phyloP scores from a whole-genome alignment of 2,888 invertebrate genomes.

The Drosophila mayaguana region DNA sequence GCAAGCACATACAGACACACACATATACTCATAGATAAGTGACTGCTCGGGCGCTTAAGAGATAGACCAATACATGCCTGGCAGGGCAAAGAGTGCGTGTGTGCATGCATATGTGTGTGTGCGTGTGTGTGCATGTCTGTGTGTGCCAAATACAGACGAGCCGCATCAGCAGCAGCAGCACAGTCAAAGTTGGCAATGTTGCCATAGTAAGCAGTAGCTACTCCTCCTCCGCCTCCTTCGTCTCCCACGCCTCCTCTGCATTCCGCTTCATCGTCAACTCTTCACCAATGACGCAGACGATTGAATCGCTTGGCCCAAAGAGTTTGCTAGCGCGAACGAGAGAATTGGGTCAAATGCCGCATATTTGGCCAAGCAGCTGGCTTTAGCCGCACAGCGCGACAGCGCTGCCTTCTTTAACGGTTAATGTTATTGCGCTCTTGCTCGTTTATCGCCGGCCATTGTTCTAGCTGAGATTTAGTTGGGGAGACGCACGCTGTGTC shows the following conservation, averaged over 20 bases:
- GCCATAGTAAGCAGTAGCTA: conserved; percentile 11
- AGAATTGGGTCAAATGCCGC: conserved; percentile 75
- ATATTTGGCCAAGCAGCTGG: conserved; percentile 67
- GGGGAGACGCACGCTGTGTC: background rate
- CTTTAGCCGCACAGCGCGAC: conserved; percentile 23
- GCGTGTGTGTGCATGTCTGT: conserved; percentile 9
- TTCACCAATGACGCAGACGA: conserved; percentile 66
- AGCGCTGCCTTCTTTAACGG: conserved; percentile 67
- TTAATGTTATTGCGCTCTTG: conserved; percentile 78
- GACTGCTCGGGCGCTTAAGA: conserved; percentile 70
- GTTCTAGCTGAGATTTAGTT: conserved; percentile 50
- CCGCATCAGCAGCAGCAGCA: conserved; percentile 9
- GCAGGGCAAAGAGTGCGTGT: conserved; percentile 53
- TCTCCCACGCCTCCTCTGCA: background rate
- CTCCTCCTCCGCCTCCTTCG: background rate
- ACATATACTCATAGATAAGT: conserved; percentile 59
- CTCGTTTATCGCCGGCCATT: conserved; percentile 64
- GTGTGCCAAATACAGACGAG: conserved; percentile 59
- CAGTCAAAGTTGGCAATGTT: conserved; percentile 60
- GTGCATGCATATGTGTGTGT: conserved; percentile 34
- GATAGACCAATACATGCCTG: conserved; percentile 59
- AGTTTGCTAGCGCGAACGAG: conserved; percentile 45
- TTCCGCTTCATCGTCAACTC: background rate
- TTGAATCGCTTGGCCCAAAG: conserved; percentile 69
- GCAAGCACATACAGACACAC: background rate